Evolutionary conservation across 2,888 invertebrate genomes (phyloP), one percentile per base, ranked within the genome.

Genomic region (Epistrophe eligans): DNA sequence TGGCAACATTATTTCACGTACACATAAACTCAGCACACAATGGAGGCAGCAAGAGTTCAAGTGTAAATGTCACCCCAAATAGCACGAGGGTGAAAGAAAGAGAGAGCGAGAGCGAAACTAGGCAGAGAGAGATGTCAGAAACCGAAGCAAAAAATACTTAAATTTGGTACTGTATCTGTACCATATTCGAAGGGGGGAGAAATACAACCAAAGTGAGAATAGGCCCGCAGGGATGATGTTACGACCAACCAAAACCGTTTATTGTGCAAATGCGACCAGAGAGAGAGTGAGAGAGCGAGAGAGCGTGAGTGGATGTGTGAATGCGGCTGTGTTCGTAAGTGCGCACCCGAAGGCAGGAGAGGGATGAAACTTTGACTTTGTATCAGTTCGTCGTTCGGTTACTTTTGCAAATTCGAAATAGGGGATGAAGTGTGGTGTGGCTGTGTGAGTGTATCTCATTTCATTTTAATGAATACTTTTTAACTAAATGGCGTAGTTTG

Each of bases 91-190:
- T 28, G n/a, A 67, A 24, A 11, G 40, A 32, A 57, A 28, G 62
- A 60, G 57, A 55, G 64, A 74, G 60, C 70, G 60, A 62, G 50
- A 62, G 35, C 40, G 35, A 9, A 35, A 11, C 19, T 13, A 8
- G 32, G 1, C 13, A n/a, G n/a, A 40, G 50, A 9, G 50, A 40
- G 58, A 70, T 19, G 28, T 38, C 32, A 40, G 60, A 70, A 24
- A 24, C 2, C 13, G 6, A 8, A 72, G 43, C n/a, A 70, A 50
- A 72, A 76, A 80, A 58, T 71, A 52, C 71, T 43, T 11, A 84
- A 84, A 80, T 66, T 87, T 87, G 87, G 87, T 83, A 87, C 87
- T 83, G 87, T 87, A 76, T 76, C 87, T 87, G 85, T 74, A 79
- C 45, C 58, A 60, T 55, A 62, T 67, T 43, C 7, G 52, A 79